Evolutionary conservation across 2,888 invertebrate species (phyloP), one percentile per base, ranked within the genome.

Genomic region (Chloroclysta siterata): DNA sequence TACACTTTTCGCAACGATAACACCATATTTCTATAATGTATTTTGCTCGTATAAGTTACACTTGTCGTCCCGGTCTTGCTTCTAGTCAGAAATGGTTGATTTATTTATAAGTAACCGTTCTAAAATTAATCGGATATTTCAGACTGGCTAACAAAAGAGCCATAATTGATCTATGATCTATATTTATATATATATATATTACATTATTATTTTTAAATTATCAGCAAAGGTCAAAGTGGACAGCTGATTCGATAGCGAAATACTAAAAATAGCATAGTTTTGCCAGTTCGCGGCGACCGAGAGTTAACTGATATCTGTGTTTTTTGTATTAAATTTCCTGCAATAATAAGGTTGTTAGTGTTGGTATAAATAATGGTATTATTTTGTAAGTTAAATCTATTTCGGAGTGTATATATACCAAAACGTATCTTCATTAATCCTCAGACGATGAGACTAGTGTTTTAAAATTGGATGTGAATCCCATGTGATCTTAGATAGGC

Each of bases 401-500:
- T 47, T 47, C 11, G 5, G 11, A 7, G 11, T 22, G 47, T 11
- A 3, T 28, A 14, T 14, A 13, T 48, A 11, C 22, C 13, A 48
- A 17, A 13, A 48, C 48, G 5, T 28, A 28, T n/a, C 28, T 28
- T 48, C n/a, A 48, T 13, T 28, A 28, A 54, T 46, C 15, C 11
- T 48, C 22, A 48, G 39, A 22, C 22, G 10, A 6, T 53, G 28
- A 44, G 17, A 44, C 14, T 39, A 60, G 53, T 52, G 33, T 59
- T 59, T 44, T 53, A 17, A 50, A 51, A 41, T 62, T 47, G 22
- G 14, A 62, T 52, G 15, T 47, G n/a, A 47, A 46, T 56, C 28
- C 22, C 10, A 52, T 62, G 61, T 62, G 61, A 62, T 62, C 22
- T 52, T 62, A 62, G 56, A 47, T 62, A 62, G 61, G 39, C 28